Evolutionary conservation across 2,113 vertebrate species (phyloP).

Genomic region (Rhizomys pruinosus): DNA sequence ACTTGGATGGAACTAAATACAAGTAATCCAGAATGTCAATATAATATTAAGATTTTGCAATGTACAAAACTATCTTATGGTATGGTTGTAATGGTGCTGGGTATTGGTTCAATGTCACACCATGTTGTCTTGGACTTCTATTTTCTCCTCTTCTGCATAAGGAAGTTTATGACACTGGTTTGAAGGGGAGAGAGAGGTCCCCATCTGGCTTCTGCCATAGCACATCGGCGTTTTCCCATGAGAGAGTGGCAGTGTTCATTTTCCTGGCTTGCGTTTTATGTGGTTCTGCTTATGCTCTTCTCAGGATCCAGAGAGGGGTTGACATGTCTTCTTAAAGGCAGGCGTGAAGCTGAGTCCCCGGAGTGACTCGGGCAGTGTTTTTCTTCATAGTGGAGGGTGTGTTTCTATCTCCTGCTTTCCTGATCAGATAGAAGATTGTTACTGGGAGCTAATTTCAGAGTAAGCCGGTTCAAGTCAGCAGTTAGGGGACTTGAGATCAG

Average conservation of each 20-base stretch:
- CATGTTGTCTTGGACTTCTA: neutral
- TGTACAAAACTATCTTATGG: neutral
- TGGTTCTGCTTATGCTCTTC: neutral
- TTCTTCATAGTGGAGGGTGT: neutral
- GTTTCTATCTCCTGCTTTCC: constrained; percentile 9
- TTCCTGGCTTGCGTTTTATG: constrained; percentile 6
- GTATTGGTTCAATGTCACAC: constrained; percentile 1
- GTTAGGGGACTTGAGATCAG: neutral
- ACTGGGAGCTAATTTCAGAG: constrained; percentile 41
- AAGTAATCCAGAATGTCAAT: constrained; percentile 30
- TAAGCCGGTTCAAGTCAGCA: constrained; percentile 41
- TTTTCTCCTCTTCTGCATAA: constrained; percentile 16
- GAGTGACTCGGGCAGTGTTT: neutral
- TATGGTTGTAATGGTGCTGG: constrained; percentile 24
- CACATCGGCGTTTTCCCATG: neutral
- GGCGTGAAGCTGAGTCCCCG: neutral
- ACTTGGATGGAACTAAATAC: constrained; percentile 2
- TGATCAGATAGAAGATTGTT: constrained; percentile 15
- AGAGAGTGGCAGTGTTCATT: neutral
- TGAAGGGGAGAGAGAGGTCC: neutral
- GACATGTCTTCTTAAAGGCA: neutral
- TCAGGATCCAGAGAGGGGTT: neutral
- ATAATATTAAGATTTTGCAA: constrained; percentile 27
- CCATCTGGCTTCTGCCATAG: neutral
- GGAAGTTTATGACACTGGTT: neutral